These are phyloP conservation scores for Dipus sagitta DNA, from an alignment of 2,797 vertebrate species.

Conservation along the genomic window DNA sequence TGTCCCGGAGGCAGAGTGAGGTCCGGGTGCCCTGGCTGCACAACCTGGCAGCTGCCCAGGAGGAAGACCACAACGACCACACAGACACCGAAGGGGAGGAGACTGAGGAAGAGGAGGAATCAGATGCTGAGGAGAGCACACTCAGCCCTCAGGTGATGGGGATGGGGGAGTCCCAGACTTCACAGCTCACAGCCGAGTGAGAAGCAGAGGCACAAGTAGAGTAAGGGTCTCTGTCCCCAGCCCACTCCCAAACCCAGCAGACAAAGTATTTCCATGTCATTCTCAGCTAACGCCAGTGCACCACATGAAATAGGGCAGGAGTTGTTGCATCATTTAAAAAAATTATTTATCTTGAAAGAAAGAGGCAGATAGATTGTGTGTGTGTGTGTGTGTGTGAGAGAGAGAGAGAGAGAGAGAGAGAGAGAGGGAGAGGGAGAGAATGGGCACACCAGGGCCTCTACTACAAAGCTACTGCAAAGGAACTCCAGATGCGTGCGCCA, in stretches of 20 bases:
- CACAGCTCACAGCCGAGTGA: accelerated
- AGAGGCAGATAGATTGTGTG: not conserved
- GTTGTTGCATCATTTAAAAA: not conserved
- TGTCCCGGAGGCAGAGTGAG: constrained; percentile 35
- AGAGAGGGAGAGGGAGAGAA: too few relatives aligned
- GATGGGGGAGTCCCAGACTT: not conserved
- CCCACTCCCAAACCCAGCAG: not conserved
- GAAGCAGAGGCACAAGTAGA: not conserved
- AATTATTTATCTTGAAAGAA: too few relatives aligned
- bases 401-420: not conserved
- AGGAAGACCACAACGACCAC: constrained; percentile 75
- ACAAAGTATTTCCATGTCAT: not conserved
- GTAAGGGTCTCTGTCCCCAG: not conserved
- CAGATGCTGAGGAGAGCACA: constrained; percentile 61
- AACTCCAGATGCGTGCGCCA: too few relatives aligned
- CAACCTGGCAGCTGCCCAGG: constrained; percentile 38
- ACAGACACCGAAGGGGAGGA: constrained; percentile 55
- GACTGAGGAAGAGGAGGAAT: constrained; percentile 73
- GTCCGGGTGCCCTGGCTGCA: constrained; percentile 30
- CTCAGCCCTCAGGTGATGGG: constrained; percentile 74
- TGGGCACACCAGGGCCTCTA: too few relatives aligned
- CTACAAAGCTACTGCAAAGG: too few relatives aligned
- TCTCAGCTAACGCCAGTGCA: not conserved
- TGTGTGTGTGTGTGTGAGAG: not conserved
- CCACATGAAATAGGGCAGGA: not conserved